Conservation (phyloP, 2,888 invertebrate species). For the Apotomis betuletana region DNA sequence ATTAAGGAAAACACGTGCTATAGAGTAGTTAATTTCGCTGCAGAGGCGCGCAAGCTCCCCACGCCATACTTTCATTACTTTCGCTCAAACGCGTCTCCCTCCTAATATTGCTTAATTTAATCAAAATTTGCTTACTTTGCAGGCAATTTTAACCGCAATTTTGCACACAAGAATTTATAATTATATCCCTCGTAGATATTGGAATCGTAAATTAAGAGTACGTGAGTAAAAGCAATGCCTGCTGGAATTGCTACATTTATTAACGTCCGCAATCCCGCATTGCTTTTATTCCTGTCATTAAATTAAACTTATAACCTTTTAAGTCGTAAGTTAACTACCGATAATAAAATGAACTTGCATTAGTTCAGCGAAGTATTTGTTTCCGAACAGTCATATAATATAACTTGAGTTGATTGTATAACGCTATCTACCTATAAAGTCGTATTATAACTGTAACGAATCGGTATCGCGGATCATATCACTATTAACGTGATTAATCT, state of each 20-base stretch:
- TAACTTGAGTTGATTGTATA: background rate
- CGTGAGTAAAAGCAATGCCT: background rate
- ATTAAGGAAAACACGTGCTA: background rate
- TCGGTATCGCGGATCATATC: constrained; percentile 6
- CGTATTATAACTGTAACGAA: too few species aligned
- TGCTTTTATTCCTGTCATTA: constrained; percentile 16
- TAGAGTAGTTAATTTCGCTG: constrained; percentile 55
- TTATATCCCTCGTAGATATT: constrained; percentile 51
- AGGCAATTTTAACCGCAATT: constrained; percentile 65
- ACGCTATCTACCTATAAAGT: constrained; percentile 8
- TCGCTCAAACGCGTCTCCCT: constrained; percentile 67
- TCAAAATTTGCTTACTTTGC: constrained; percentile 71
- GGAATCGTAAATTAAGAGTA: constrained; percentile 49
- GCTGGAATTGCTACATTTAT: background rate
- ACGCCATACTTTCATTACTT: constrained; percentile 78
- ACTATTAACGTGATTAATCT: constrained; percentile 60
- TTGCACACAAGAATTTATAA: constrained; percentile 69
- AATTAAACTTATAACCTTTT: constrained; percentile 8
- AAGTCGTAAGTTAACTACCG: constrained; percentile 1
- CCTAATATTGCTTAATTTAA: constrained; percentile 79
- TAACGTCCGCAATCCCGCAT: background rate
- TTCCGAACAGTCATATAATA: background rate
- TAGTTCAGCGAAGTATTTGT: background rate
- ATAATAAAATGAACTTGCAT: background rate
- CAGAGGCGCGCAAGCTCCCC: constrained; percentile 57